Base-by-base conservation (phyloP, 2,888 invertebrate species). In the Melanostoma mellinum region DNA sequence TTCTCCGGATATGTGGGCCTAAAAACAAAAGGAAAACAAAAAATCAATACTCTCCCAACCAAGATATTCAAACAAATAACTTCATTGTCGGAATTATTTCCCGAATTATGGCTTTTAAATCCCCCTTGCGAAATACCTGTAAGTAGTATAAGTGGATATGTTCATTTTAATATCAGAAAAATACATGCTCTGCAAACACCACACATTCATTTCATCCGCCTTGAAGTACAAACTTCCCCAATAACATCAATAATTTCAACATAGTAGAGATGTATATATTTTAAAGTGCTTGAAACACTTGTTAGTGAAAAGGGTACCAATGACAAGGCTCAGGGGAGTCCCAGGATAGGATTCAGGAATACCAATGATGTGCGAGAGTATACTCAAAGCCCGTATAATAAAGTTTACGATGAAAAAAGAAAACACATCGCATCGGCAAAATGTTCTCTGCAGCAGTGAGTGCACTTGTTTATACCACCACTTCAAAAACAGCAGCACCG, bases 381-480 rank as follows among this genome's bases (percentile, higher is more conserved):
- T 80, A 75, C 80, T 75, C 56, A 67, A 75, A 52, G 46, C 84
- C 84, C 84, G 79, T 75, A 85, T 85, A 75, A 80, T 76, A 75
- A 85, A 80, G 75, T 79, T 84, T 74, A 65, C 44, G 68, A 68
- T 74, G 60, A 40, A 72, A 73, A 74, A 20, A 20, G 20, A 20
- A 20, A 20, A 75, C 50, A 75, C 67, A 80, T 48, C 61, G 61
- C 42, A 85, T 61, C 61, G 71, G 75, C 72, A 79, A 79, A 80
- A 75, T 75, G 67, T 85, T 75, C 80, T 67, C 60, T 75, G 60
- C 60, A 20, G 20, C 20, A 80, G 48, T 65, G 75, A 75, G 80
- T 75, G 67, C 84, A 85, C 84, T 85, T 85, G 84, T 71, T 85
- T 85, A 85, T 80, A 75, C 84, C 80, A 52, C 79, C 84, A 74